phyloP scores from a whole-genome alignment of 1,140 invertebrate genomes.

The Penaeus japonicus region DNA sequence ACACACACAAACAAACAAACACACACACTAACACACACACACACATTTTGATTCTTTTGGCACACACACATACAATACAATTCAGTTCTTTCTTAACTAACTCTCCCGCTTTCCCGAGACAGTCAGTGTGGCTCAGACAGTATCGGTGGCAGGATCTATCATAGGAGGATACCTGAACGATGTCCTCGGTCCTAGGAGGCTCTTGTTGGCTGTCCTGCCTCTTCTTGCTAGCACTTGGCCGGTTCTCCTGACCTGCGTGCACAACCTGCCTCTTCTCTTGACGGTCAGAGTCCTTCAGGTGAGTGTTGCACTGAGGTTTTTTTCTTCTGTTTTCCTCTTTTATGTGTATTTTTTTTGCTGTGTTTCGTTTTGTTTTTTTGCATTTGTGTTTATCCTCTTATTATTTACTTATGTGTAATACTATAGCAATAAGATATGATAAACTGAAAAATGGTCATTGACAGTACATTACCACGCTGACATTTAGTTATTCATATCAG shows the following conservation, averaged over 20 bases:
- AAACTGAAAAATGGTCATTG: too few relatives aligned
- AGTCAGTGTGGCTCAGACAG: conserved; percentile 36
- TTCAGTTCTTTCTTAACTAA: background rate
- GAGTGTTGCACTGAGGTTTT: too few relatives aligned
- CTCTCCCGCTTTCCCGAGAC: background rate
- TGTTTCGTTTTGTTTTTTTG: too few relatives aligned
- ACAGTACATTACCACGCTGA: too few relatives aligned
- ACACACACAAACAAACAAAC: too few relatives aligned
- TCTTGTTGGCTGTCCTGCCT: conserved; percentile 28
- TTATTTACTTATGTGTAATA: too few relatives aligned
- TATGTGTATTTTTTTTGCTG: too few relatives aligned
- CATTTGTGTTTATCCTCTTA: too few relatives aligned
- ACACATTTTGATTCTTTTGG: background rate
- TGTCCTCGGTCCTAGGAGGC: conserved; percentile 15
- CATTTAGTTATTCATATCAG: too few relatives aligned
- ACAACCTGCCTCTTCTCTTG: conserved; percentile 2
- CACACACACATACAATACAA: background rate
- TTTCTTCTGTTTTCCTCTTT: too few relatives aligned
- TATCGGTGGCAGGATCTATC: conserved; percentile 33
- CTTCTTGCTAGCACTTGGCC: conserved; percentile 24
- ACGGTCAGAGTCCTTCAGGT: conserved; percentile 39
- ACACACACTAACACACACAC: too few relatives aligned
- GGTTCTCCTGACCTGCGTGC: background rate
- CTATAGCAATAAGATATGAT: too few relatives aligned
- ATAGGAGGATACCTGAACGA: conserved; percentile 37